These are phyloP conservation scores for Acropora yongei DNA, from an alignment of 64 coral and sea anemone genomes.

Conservation along the genomic window DNA sequence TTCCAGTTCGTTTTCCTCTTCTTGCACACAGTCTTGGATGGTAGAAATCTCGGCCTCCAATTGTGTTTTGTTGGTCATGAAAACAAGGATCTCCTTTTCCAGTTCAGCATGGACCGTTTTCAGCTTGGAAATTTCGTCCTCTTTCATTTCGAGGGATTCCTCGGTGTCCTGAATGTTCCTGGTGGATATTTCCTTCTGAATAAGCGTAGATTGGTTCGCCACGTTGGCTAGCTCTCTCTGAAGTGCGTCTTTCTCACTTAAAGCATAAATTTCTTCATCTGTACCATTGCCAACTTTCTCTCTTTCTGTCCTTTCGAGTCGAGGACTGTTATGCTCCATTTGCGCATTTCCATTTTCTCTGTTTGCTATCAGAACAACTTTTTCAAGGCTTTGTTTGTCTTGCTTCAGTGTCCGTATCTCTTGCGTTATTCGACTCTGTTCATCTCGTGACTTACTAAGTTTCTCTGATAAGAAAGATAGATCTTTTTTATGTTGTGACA, in stretches of 20 bases:
- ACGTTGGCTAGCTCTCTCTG: conserved; percentile 48
- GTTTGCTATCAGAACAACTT: conserved; percentile 45
- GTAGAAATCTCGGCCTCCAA: conserved; percentile 69
- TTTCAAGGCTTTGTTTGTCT: conserved; percentile 58
- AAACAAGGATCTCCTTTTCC: conserved; percentile 49
- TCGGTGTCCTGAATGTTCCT: conserved; percentile 56
- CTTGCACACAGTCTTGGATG: conserved; percentile 45
- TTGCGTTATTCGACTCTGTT: conserved; percentile 32
- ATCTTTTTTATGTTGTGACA: conserved; percentile 65
- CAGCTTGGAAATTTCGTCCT: conserved; percentile 54
- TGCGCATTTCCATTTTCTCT: conserved; percentile 28
- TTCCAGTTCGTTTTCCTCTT: conserved; percentile 58
- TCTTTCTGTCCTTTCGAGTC: conserved; percentile 20
- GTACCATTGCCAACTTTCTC: not conserved
- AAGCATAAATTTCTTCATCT: conserved; percentile 43
- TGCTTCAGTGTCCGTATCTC: conserved; percentile 42
- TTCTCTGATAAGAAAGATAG: conserved; percentile 41
- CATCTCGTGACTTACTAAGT: conserved; percentile 34
- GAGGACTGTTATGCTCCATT: conserved; percentile 19
- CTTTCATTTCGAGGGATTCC: conserved; percentile 48
- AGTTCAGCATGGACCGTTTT: conserved; percentile 66
- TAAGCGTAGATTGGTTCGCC: conserved; percentile 32
- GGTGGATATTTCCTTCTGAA: conserved; percentile 39
- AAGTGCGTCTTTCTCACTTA: conserved; percentile 76
- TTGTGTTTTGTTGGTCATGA: conserved; percentile 68